These are phyloP conservation scores for Peromyscus attwateri DNA, from an alignment of 2,797 vertebrate genomes.

Conservation along the genomic window DNA sequence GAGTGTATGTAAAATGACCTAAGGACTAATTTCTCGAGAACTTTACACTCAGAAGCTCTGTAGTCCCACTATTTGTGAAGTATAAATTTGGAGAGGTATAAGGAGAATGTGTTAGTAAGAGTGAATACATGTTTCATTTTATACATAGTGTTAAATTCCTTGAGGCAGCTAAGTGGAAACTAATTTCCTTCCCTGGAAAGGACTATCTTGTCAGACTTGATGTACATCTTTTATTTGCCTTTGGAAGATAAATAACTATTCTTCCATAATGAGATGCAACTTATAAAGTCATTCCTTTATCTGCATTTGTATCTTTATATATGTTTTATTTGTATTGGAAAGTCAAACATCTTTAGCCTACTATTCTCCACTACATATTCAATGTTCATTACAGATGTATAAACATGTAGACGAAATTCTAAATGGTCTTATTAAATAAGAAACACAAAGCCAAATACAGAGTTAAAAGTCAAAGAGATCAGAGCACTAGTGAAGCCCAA, in stretches of 20 bases:
- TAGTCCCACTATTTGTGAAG: neutral
- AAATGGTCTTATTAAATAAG: too few species aligned
- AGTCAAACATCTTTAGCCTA: neutral
- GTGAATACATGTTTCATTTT: neutral
- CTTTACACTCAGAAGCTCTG: neutral
- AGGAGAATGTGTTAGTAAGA: neutral
- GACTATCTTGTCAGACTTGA: neutral
- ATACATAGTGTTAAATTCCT: neutral
- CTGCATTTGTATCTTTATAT: neutral
- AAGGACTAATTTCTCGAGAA: neutral
- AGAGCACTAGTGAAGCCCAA: too few species aligned
- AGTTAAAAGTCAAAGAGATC: too few species aligned
- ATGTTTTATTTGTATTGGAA: neutral
- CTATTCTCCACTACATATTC: neutral
- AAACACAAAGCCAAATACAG: too few species aligned
- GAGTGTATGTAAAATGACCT: neutral
- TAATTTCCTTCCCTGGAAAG: neutral
- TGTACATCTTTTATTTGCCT: neutral
- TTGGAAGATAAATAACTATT: neutral
- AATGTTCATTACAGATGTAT: neutral
- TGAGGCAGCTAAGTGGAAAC: neutral
- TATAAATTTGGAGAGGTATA: neutral
- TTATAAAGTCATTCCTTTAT: neutral
- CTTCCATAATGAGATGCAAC: neutral
- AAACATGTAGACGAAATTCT: neutral